Percentiles rank a stretch among this genome's conserved stretches.
These are phyloP conservation scores for Drosophila takahashii DNA, from an alignment of 1,140 invertebrate species.

Conservation along the genomic window DNA sequence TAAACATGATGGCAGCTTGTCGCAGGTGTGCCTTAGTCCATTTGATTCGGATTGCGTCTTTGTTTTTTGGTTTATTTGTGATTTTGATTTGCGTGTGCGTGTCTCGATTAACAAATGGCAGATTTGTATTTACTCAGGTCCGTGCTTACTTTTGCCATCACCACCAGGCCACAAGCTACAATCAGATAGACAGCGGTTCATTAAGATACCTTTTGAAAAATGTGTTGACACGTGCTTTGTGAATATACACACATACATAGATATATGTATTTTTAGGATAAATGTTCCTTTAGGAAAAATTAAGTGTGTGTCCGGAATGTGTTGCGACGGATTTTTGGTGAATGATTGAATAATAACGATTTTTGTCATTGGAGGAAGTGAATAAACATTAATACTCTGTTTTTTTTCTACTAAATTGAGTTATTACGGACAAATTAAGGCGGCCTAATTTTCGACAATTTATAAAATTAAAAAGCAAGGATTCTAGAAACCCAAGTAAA, in stretches of 20 bases:
- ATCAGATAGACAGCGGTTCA: constrained; percentile 19
- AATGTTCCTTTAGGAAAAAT: constrained; percentile 3
- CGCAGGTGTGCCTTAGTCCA: constrained; percentile 43
- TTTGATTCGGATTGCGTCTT: constrained; percentile 11
- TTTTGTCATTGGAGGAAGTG: not conserved
- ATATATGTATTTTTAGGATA: no score
- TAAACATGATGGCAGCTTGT: constrained; percentile 32
- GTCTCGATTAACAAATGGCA: constrained; percentile 51
- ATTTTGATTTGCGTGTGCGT: constrained; percentile 51
- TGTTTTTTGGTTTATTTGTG: constrained; percentile 42
- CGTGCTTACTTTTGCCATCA: constrained; percentile 9
- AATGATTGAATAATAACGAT: not conserved
- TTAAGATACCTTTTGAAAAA: constrained; percentile 44
- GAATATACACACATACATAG: not conserved
- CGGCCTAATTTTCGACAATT: no score
- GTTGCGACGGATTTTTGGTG: not conserved
- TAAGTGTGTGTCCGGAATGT: not conserved
- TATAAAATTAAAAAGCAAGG: no score
- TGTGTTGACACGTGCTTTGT: constrained; percentile 18
- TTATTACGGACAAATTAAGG: no score
- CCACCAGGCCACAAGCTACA: constrained; percentile 7
- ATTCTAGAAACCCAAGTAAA: no score
- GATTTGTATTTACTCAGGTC: constrained; percentile 27
- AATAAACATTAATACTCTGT: not conserved
- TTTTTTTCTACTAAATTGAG: not conserved